phyloP scores from a whole-genome alignment of 2,113 vertebrate species.

The Kryptolebias marmoratus region DNA sequence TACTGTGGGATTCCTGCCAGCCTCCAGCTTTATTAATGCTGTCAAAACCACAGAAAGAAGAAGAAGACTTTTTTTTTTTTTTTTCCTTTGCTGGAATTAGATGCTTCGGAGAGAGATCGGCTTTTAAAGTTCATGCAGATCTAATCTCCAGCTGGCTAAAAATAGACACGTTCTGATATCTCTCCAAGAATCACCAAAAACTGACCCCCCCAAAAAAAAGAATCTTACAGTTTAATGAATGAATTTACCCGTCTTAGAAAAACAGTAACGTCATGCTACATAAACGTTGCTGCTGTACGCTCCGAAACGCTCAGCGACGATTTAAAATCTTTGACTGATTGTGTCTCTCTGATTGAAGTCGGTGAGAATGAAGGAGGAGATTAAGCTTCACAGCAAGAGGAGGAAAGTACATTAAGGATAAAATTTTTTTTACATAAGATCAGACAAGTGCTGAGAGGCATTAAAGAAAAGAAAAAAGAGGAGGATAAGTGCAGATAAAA shows the following conservation, averaged over 20 bases:
- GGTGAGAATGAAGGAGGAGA: conserved; percentile 1
- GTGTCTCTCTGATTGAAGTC: neutral
- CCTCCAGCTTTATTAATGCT: conserved; percentile 12
- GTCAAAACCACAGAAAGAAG: conserved; percentile 2
- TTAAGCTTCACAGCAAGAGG: conserved; percentile 17
- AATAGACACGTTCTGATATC: neutral
- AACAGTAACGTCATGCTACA: neutral
- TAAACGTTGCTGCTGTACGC: neutral
- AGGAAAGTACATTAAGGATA: conserved; percentile 3
- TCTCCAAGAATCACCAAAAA: neutral
- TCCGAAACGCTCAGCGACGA: neutral
- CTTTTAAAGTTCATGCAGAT: conserved; percentile 5
- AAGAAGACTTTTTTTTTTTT: neutral
- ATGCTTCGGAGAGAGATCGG: neutral
- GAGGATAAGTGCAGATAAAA: neutral
- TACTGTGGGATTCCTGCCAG: neutral
- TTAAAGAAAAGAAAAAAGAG: neutral
- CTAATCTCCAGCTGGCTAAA: conserved; percentile 12
- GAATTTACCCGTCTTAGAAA: neutral
- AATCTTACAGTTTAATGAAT: neutral
- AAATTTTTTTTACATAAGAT: conserved; percentile 23
- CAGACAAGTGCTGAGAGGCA: neutral
- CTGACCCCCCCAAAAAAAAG: too few relatives aligned
- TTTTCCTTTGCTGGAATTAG: conserved; percentile 7
- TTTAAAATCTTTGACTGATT: neutral